These are phyloP conservation scores for Silurus meridionalis DNA, from an alignment of 2,113 vertebrate genomes.

Conservation along the genomic window DNA sequence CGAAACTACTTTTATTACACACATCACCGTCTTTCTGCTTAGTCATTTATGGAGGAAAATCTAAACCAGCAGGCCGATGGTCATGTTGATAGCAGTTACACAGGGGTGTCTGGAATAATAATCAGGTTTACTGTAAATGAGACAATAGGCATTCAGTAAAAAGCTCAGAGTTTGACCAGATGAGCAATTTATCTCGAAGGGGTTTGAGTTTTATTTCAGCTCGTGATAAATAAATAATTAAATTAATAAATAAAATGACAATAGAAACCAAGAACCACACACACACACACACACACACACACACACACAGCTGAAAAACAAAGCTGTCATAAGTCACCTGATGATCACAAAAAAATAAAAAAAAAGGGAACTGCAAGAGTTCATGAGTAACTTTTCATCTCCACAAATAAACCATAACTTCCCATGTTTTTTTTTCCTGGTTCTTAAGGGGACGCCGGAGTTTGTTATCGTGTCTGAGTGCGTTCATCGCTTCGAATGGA, in stretches of 20 bases:
- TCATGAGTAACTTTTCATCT: not conserved
- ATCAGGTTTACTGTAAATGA: not conserved
- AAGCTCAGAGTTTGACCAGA: not conserved
- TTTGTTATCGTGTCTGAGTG: slow-evolving; percentile 86
- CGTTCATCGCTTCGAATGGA: slow-evolving; percentile 96
- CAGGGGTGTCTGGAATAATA: not conserved
- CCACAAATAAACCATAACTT: not conserved
- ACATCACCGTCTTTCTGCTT: not conserved
- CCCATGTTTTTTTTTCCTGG: not conserved
- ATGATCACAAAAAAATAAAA: not conserved
- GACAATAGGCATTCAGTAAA: not conserved
- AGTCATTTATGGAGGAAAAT: not conserved
- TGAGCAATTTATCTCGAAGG: not conserved
- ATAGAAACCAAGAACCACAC: no score
- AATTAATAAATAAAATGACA: no score
- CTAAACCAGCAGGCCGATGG: not conserved
- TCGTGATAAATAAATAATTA: no score
- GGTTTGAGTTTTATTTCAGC: no score
- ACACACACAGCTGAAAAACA: not conserved
- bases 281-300: no score
- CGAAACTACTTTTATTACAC: not conserved
- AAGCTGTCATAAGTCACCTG: not conserved
- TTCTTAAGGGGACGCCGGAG: slow-evolving; percentile 87
- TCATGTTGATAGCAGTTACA: not conserved
- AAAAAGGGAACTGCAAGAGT: not conserved